phyloP scores from a whole-genome alignment of 2,888 invertebrate genomes.

The Terebella lapidaria region DNA sequence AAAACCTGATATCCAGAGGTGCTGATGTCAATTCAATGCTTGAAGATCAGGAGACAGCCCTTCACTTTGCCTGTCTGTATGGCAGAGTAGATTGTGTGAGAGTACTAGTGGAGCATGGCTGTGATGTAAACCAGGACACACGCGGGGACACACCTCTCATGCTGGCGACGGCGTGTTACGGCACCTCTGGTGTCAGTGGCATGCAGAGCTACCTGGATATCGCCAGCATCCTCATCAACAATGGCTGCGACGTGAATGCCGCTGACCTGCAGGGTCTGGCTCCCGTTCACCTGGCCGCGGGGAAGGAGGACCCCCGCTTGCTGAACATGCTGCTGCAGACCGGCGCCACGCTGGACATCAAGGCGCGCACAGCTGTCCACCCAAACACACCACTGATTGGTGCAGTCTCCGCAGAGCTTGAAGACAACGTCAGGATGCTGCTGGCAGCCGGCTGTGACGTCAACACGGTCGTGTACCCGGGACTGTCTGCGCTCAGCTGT shows the following conservation, averaged over 20 bases:
- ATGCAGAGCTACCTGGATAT: constrained; percentile 2
- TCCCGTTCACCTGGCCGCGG: constrained; percentile 13
- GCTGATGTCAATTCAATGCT: constrained; percentile 8
- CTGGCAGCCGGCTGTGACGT: constrained; percentile 10
- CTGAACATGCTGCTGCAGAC: constrained; percentile 6
- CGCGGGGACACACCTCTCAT: constrained; percentile 6
- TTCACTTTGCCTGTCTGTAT: constrained; percentile 13
- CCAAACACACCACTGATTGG: background rate
- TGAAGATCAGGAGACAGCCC: constrained; percentile 10
- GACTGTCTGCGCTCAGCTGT: constrained; percentile 7
- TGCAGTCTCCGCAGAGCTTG: background rate
- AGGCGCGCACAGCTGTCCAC: no score
- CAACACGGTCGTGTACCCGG: background rate
- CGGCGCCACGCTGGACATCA: constrained; percentile 8
- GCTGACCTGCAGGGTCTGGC: constrained; percentile 10
- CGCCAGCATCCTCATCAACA: constrained; percentile 1
- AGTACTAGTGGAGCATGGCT: constrained; percentile 8
- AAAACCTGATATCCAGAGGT: constrained; percentile 1
- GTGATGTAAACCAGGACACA: constrained; percentile 4
- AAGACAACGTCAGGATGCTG: constrained; percentile 1
- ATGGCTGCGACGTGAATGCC: constrained; percentile 10
- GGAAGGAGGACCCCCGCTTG: constrained; percentile 9
- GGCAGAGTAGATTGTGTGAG: constrained; percentile 6
- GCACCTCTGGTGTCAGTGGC: background rate
- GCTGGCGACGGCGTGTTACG: background rate